Evolutionary conservation across 2,797 vertebrate genomes (phyloP).

Genomic region (Prionace glauca): DNA sequence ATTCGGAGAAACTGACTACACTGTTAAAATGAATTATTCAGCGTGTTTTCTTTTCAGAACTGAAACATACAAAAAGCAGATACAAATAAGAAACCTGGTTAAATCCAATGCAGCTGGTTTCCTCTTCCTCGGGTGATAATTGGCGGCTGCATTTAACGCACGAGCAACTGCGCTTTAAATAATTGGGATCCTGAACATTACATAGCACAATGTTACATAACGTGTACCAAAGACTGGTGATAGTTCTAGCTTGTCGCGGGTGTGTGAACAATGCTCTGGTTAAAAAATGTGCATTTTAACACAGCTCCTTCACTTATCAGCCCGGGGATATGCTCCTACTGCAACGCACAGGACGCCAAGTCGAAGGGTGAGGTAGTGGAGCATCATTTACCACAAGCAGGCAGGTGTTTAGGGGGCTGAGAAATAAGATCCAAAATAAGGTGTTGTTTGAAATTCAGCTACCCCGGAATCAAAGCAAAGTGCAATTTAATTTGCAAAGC

Average conservation of each 20-base stretch:
- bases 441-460: background rate
- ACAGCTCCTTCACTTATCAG: background rate
- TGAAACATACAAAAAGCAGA: background rate
- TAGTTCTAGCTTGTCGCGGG: background rate
- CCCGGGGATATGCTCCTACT: background rate
- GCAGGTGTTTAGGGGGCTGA: background rate
- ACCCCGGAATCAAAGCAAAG: background rate
- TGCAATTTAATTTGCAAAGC: background rate
- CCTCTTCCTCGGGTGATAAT: background rate
- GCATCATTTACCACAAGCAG: background rate
- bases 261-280: background rate
- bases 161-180: background rate
- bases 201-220: background rate
- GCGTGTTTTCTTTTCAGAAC: background rate
- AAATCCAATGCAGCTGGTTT: background rate
- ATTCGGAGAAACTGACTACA: background rate
- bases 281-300: background rate
- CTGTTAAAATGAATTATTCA: background rate
- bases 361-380: background rate
- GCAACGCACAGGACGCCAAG: slow-evolving; percentile 24
- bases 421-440: background rate
- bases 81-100: background rate
- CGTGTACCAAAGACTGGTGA: background rate
- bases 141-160: background rate
- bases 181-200: background rate